Conservation (phyloP, 2,797 vertebrate genomes). For the Phrynocephalus vlangalii region DNA sequence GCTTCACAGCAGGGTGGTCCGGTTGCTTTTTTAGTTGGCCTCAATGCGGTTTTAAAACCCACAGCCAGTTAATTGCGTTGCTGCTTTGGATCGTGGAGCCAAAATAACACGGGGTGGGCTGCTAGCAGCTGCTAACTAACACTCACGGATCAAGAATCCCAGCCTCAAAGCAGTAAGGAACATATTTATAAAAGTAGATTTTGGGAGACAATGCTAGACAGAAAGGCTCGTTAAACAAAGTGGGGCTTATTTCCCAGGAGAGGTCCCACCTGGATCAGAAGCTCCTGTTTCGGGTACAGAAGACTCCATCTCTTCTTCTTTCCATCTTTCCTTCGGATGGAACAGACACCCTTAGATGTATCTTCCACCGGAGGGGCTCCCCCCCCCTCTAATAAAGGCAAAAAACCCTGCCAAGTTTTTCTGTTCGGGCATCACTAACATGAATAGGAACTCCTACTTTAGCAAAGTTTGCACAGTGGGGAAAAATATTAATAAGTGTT, state of each 20-base stretch:
- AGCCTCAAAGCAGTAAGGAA: too few species aligned
- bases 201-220: neutral
- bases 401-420: neutral
- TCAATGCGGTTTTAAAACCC: neutral
- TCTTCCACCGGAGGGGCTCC: neutral
- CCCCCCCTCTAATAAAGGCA: neutral
- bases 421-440: neutral
- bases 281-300: neutral
- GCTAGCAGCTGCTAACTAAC: too few species aligned
- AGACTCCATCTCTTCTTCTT: neutral
- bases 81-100: too few species aligned
- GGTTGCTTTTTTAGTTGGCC: neutral
- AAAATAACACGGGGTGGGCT: neutral
- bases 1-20: too few species aligned
- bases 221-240: neutral
- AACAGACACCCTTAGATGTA: neutral
- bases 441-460: neutral
- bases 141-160: too few species aligned
- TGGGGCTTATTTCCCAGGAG: neutral
- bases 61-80: neutral
- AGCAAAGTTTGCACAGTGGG: neutral
- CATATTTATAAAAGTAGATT: neutral
- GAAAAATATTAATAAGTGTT: neutral
- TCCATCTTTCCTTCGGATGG: neutral
- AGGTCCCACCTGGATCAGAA: neutral